Evolutionary conservation across 1,140 invertebrate genomes (phyloP).

Genomic region (Rhagoletis pomonella): DNA sequence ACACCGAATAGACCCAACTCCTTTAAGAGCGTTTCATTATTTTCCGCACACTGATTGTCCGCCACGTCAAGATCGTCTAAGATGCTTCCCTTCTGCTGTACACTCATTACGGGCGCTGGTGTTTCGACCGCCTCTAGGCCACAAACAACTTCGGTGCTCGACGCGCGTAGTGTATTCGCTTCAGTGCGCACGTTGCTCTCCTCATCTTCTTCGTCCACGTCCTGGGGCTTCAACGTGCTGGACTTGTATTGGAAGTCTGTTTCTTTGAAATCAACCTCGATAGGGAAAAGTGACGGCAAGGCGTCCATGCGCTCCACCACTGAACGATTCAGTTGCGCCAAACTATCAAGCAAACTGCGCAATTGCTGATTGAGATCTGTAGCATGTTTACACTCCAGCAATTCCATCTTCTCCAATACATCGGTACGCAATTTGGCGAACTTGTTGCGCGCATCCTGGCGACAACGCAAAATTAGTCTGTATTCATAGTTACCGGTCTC

Average conservation of each 20-base stretch:
- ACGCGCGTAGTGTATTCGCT: conserved; percentile 36
- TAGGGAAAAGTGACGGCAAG: conserved; percentile 89
- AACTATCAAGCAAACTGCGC: conserved; percentile 84
- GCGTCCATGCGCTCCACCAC: conserved; percentile 81
- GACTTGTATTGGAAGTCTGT: conserved; percentile 93
- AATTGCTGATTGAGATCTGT: conserved; percentile 93
- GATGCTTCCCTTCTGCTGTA: conserved; percentile 55
- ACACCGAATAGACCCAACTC: conserved; percentile 69
- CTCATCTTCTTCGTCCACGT: conserved; percentile 75
- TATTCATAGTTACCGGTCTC: conserved; percentile 99
- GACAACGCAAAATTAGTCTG: conserved; percentile 93
- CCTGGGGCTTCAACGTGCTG: conserved; percentile 75
- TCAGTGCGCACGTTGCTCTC: conserved; percentile 60
- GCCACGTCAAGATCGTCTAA: conserved; percentile 17
- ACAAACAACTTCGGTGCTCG: conserved; percentile 61
- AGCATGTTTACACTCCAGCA: conserved; percentile 98
- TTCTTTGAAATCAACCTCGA: conserved; percentile 95
- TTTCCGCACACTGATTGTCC: conserved; percentile 53
- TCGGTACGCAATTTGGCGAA: conserved; percentile 96
- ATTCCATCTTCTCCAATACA: conserved; percentile 96
- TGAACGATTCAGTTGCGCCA: conserved; percentile 85
- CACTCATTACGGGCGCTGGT: conserved; percentile 66
- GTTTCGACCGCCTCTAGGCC: conserved; percentile 68
- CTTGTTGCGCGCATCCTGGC: conserved; percentile 91
- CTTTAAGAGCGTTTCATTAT: conserved; percentile 67